phyloP scores from a whole-genome alignment of 2,113 vertebrate species.

The Neofelis nebulosa region DNA sequence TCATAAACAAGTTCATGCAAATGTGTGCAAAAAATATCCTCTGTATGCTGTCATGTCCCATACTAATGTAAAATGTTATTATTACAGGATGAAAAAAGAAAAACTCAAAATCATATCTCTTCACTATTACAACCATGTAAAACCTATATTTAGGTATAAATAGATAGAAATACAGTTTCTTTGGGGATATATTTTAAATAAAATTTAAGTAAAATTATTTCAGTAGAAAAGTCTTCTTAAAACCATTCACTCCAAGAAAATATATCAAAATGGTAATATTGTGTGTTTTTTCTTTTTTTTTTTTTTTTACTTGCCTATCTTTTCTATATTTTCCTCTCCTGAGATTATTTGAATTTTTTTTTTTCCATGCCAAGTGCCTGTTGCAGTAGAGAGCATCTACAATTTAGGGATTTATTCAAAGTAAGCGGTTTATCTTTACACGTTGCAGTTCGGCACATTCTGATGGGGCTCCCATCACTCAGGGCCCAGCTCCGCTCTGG shows the following conservation, averaged over 20 bases:
- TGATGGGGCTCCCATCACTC: no score
- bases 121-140: neutral
- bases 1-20: neutral
- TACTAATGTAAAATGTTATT: neutral
- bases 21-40: neutral
- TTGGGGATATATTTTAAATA: neutral
- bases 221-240: neutral
- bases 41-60: neutral
- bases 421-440: neutral
- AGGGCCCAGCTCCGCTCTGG: rapidly evolving
- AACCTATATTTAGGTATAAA: neutral
- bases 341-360: neutral
- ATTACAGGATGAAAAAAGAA: neutral
- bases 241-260: neutral
- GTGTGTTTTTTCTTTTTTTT: neutral
- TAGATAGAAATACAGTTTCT: neutral
- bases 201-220: neutral
- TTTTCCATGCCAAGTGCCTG: neutral
- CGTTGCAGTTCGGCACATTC: rapidly evolving
- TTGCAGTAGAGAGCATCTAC: neutral
- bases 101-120: neutral
- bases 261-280: neutral
- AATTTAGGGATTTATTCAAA: neutral
- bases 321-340: neutral
- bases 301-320: neutral